Percentiles rank a stretch among this genome's conserved stretches.
Conservation (phyloP, 2,888 invertebrate species). For the Pemphredon lugubris region DNA sequence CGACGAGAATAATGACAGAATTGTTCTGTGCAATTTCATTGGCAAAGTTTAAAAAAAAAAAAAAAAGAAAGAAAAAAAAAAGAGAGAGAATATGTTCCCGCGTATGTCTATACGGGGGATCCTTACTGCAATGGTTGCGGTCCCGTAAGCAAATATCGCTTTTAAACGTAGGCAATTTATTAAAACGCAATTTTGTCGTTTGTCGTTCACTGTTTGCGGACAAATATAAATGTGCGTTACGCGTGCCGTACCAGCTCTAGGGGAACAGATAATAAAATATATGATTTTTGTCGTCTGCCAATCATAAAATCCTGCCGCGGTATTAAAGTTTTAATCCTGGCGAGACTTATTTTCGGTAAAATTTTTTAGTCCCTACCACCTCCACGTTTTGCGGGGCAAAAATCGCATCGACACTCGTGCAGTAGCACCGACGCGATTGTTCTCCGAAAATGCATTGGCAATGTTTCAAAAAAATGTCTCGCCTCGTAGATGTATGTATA, state of each 20-base stretch:
- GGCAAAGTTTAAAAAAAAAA: slow-evolving; percentile 20
- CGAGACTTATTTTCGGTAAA: slow-evolving; percentile 6
- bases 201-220: no score
- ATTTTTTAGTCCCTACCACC: slow-evolving; percentile 11
- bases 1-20: slow-evolving; percentile 25
- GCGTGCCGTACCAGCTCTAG: no score
- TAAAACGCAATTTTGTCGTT: background rate
- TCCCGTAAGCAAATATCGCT: background rate
- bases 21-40: slow-evolving; percentile 36
- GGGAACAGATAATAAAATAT: no score
- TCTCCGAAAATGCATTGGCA: slow-evolving; percentile 35
- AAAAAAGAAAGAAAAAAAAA: no score
- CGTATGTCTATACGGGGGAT: background rate
- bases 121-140: background rate
- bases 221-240: no score
- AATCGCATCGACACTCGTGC: slow-evolving; percentile 19
- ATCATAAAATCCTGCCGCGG: no score
- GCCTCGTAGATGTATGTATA: background rate
- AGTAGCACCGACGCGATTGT: slow-evolving; percentile 23
- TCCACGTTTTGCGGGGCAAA: slow-evolving; percentile 10
- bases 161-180: background rate
- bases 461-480: slow-evolving; percentile 26
- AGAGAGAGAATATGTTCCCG: background rate
- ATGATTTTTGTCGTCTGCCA: no score
- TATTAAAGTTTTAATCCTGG: slow-evolving; percentile 16